A percentile compares a stretch with the other conserved stretches of the same genome.
phyloP scores from a whole-genome alignment of 2,888 invertebrate species.

The Tenodera sinensis region DNA sequence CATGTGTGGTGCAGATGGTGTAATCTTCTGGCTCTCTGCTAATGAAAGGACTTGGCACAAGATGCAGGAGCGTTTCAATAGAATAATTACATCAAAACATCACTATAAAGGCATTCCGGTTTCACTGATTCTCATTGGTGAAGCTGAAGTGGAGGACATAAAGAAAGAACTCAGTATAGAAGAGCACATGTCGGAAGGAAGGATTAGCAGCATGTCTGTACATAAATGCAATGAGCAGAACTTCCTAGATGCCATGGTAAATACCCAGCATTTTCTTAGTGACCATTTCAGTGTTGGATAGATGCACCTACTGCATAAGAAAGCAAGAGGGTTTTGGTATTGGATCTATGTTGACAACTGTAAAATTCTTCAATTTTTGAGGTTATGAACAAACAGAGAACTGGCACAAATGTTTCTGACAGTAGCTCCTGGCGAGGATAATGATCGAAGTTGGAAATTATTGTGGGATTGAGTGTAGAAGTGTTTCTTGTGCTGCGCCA shows the following conservation, averaged over 20 bases:
- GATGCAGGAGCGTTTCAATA: not conserved
- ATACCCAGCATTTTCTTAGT: not conserved
- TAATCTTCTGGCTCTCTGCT: not conserved
- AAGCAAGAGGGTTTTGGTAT: too few relatives aligned
- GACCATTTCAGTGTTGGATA: too few relatives aligned
- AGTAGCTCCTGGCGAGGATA: too few relatives aligned
- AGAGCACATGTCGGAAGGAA: not conserved
- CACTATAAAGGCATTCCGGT: not conserved
- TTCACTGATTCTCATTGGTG: not conserved
- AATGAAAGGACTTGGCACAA: not conserved
- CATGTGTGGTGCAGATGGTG: not conserved
- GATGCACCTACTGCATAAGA: too few relatives aligned
- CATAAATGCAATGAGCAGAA: not conserved
- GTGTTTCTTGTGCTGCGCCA: too few relatives aligned
- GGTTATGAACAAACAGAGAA: too few relatives aligned
- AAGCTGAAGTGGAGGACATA: not conserved
- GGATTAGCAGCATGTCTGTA: not conserved
- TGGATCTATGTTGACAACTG: too few relatives aligned
- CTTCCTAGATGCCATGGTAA: not conserved
- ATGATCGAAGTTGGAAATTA: too few relatives aligned
- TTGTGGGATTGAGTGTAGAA: too few relatives aligned
- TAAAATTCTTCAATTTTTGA: too few relatives aligned
- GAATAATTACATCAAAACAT: not conserved
- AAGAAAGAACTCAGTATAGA: not conserved
- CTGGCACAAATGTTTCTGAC: too few relatives aligned